phyloP scores from a whole-genome alignment of 1,140 invertebrate genomes.

The Neuroterus valhalla region DNA sequence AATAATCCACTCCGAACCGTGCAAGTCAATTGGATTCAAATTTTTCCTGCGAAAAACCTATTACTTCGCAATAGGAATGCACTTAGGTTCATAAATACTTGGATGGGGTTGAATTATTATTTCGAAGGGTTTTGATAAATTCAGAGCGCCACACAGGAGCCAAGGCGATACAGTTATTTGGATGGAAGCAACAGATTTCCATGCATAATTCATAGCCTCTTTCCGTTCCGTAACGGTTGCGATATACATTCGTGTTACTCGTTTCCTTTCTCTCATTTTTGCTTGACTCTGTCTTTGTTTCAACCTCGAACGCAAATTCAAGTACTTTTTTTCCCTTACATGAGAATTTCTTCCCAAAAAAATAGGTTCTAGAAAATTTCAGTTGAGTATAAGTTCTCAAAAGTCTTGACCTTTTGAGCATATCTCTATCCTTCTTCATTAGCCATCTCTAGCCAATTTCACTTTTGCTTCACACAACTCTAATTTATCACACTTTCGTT shows the following conservation, averaged over 20 bases:
- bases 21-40: no score
- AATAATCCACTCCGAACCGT: no score
- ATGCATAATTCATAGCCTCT: constrained; percentile 30
- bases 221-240: constrained; percentile 23
- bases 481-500: no score
- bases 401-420: no score
- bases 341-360: no score
- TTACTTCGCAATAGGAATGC: background rate
- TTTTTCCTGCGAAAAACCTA: no score
- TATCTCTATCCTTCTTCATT: no score
- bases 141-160: constrained; percentile 23
- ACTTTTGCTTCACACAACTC: no score
- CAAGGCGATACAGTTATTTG: constrained; percentile 24
- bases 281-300: constrained; percentile 6
- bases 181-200: constrained; percentile 21
- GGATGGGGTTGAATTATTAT: constrained; percentile 5
- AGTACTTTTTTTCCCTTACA: constrained; percentile 10
- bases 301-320: constrained; percentile 7
- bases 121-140: constrained; percentile 19
- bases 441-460: no score
- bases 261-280: background rate
- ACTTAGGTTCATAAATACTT: background rate
- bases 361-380: no score
- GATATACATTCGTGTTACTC: constrained; percentile 21
- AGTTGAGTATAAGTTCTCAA: no score